Base-by-base conservation (phyloP, 2,797 vertebrate genomes). In the Anabacerthia variegaticeps region DNA sequence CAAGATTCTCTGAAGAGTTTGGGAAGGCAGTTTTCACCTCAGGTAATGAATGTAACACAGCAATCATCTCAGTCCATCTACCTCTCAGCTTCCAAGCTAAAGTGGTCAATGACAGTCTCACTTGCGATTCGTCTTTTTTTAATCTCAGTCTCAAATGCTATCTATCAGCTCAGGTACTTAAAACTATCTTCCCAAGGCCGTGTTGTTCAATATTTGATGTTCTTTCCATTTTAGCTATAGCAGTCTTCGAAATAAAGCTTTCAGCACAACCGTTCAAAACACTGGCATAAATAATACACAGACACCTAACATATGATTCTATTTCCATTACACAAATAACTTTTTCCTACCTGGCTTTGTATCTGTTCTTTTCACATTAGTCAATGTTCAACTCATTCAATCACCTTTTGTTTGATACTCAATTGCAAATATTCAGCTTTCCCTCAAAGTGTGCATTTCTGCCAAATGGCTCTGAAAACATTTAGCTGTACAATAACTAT, bases 161-260 rank as follows among this genome's bases (percentile, higher is more conserved):
- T 72, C 75, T 97, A 82, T 91, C 84, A 95, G 69, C 34, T 78
- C 72, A 94, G 59, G 85, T 91, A 90, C 78, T 93, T 95, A 77
- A 87, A 95, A 80, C 61, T 77, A 75, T 83, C 81, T 76, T 94
- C 68, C 55, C 67, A 67, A 61, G 67, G 65, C 85, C 41, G 19
- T 26, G 56, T 80, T 93, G 89, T 95, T 97, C 93, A 97, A 96
- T 97, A 96, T 97, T 97, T 97, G 34, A 97, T 96, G 91, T 43
- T 86, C 69, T 89, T 95, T 96, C 92, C 89, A 85, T 96, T 96
- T 97, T 66, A 95, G 89, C 55, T 89, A 63, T 89, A 92, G 37
- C 58, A 84, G 61, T 46, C 67, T 91, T 81, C 83, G 55, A 95
- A 95, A 95, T 89, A 86, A 95, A 93, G 83, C 89, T 97, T 96